Evolutionary conservation across 2,888 invertebrate genomes (phyloP).

Genomic region (Mesorhabditis belari): DNA sequence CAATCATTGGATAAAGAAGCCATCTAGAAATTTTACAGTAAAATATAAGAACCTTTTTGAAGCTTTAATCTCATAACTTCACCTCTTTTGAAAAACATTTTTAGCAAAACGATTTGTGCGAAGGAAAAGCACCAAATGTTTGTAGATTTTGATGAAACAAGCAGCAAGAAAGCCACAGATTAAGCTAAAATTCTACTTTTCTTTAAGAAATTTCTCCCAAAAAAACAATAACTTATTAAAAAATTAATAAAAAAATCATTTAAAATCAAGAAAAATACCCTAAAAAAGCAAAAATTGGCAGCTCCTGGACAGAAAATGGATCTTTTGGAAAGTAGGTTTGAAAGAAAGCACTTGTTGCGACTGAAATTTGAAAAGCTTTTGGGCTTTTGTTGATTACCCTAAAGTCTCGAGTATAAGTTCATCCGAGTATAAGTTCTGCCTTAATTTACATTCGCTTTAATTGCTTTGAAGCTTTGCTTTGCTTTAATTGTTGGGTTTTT

Average conservation of each 20-base stretch:
- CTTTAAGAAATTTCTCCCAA: no score
- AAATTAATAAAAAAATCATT: background rate
- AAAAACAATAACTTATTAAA: no score
- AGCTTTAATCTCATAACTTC: no score
- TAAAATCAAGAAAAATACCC: conserved; percentile 62
- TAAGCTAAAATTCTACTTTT: conserved; percentile 20
- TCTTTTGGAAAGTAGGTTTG: conserved; percentile 65
- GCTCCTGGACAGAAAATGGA: conserved; percentile 91
- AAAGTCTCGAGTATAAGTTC: no score
- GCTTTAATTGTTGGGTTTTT: no score
- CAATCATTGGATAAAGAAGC: conserved; percentile 79
- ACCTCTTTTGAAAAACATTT: conserved; percentile 45
- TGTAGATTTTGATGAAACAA: conserved; percentile 40
- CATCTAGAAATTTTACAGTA: conserved; percentile 75
- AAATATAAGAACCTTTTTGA: no score
- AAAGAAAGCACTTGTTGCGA: conserved; percentile 89
- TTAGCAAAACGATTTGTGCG: conserved; percentile 41
- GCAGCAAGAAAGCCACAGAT: conserved; percentile 43
- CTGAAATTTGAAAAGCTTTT: no score
- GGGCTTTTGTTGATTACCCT: no score
- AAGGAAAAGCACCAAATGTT: conserved; percentile 42
- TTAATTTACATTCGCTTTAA: no score
- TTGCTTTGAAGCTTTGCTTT: no score
- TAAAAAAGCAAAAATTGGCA: conserved; percentile 83
- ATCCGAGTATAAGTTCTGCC: no score